Percentiles rank a stretch among this genome's conserved stretches.
These are phyloP conservation scores for Montipora sp. DNA, from an alignment of 64 coral and sea anemone species.

Conservation along the genomic window DNA sequence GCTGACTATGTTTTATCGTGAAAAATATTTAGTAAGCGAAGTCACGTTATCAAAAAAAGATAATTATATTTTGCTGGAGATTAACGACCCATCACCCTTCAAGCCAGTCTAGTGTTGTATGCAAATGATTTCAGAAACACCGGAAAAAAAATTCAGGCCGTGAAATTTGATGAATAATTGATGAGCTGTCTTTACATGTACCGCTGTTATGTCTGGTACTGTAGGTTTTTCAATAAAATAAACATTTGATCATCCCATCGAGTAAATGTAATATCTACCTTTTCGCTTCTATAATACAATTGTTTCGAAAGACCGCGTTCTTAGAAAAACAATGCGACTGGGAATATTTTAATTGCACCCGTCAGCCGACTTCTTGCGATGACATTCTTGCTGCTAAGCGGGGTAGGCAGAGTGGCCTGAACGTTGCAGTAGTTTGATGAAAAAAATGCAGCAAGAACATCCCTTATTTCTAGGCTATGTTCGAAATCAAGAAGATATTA, in stretches of 20 bases:
- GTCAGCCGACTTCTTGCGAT: too few species aligned
- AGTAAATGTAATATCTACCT: not conserved
- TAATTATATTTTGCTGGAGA: too few species aligned
- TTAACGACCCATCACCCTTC: too few species aligned
- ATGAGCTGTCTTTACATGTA: not conserved
- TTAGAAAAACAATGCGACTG: not conserved
- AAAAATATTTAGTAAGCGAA: too few species aligned
- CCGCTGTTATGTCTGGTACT: conserved; percentile 27
- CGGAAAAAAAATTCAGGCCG: conserved; percentile 2
- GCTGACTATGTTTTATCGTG: too few species aligned
- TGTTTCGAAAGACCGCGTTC: not conserved
- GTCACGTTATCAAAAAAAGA: too few species aligned
- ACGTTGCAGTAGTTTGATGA: not conserved
- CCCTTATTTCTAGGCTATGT: not conserved
- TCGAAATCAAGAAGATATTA: too few species aligned
- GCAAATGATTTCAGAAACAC: not conserved
- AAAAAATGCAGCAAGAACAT: not conserved
- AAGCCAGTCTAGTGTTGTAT: too few species aligned
- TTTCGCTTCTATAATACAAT: not conserved
- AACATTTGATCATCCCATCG: conserved; percentile 9
- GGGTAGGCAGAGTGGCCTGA: not conserved
- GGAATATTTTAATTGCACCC: not conserved
- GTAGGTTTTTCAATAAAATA: conserved; percentile 33
- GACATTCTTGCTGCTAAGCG: not conserved
- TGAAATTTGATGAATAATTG: conserved; percentile 16